These are phyloP conservation scores for Neoitamus cyanurus DNA, from an alignment of 2,888 invertebrate genomes.

Conservation along the genomic window DNA sequence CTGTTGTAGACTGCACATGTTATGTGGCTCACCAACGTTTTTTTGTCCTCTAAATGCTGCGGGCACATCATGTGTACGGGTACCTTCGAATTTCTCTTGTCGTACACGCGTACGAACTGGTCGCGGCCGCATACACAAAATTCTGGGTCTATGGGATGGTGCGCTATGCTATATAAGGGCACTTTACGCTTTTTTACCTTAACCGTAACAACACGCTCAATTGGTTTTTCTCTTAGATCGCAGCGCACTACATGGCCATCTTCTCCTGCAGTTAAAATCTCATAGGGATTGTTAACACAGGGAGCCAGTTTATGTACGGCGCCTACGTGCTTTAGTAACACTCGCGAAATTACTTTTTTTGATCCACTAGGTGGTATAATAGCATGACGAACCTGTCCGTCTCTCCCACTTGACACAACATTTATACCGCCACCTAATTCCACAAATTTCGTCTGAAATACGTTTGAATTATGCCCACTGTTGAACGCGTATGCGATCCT, in stretches of 20 bases:
- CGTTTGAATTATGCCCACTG: constrained; percentile 87
- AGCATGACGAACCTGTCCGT: constrained; percentile 82
- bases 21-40: constrained; percentile 70
- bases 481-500: constrained; percentile 75
- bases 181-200: constrained; percentile 72
- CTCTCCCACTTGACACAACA: constrained; percentile 88
- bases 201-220: constrained; percentile 68
- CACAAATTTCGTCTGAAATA: constrained; percentile 92
- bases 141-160: constrained; percentile 83
- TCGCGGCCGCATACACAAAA: constrained; percentile 88
- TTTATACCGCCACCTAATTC: constrained; percentile 79
- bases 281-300: constrained; percentile 78
- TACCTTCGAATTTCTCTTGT: constrained; percentile 71
- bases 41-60: constrained; percentile 56
- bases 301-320: constrained; percentile 89
- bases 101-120: constrained; percentile 80
- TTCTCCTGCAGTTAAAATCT: constrained; percentile 87
- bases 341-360: constrained; percentile 58
- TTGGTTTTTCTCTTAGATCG: constrained; percentile 76
- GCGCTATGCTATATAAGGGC: constrained; percentile 88
- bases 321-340: constrained; percentile 77
- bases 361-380: constrained; percentile 71
- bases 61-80: constrained; percentile 76
- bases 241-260: constrained; percentile 84
- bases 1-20: constrained; percentile 93